phyloP scores from a whole-genome alignment of 1,140 invertebrate species.

The Lordiphosa collinella region DNA sequence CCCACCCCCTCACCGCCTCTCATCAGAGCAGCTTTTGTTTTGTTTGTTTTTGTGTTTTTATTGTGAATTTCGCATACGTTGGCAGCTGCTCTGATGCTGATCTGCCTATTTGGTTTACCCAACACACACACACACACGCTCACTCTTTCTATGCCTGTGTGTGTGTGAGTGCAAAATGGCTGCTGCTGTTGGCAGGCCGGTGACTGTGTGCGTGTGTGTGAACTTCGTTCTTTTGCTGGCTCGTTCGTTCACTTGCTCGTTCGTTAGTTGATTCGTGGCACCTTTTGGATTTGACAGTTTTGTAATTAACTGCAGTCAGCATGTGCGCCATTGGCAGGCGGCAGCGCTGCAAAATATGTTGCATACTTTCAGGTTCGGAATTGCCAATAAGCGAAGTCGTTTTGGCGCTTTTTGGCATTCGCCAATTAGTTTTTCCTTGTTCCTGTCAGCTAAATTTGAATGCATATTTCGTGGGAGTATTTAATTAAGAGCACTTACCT shows the following conservation, averaged over 20 bases:
- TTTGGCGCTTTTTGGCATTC: conserved; percentile 42
- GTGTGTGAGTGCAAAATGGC: conserved; percentile 40
- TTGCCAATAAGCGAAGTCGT: conserved; percentile 40
- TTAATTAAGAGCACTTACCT: no score
- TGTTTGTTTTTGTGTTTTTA: conserved; percentile 64
- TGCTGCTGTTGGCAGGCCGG: conserved; percentile 32
- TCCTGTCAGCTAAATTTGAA: conserved; percentile 3
- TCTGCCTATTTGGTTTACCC: conserved; percentile 58
- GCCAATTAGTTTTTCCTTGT: conserved; percentile 52
- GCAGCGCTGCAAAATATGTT: conserved; percentile 40
- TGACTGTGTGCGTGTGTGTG: conserved; percentile 17
- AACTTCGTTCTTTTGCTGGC: conserved; percentile 13
- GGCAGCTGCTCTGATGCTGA: conserved; percentile 53
- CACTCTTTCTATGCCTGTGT: conserved; percentile 4
- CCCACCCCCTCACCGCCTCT: background rate
- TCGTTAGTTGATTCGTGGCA: conserved; percentile 69
- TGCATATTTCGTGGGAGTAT: conserved; percentile 1
- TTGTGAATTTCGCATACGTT: conserved; percentile 41
- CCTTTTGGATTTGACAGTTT: conserved; percentile 79
- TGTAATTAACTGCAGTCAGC: conserved; percentile 77
- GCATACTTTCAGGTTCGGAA: conserved; percentile 61
- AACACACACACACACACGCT: background rate
- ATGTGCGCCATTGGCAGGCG: conserved; percentile 42
- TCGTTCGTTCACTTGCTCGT: conserved; percentile 29
- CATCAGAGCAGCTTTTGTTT: conserved; percentile 37